Base-by-base conservation (phyloP, 2,797 vertebrate species). In the Myiotriccus ornatus region DNA sequence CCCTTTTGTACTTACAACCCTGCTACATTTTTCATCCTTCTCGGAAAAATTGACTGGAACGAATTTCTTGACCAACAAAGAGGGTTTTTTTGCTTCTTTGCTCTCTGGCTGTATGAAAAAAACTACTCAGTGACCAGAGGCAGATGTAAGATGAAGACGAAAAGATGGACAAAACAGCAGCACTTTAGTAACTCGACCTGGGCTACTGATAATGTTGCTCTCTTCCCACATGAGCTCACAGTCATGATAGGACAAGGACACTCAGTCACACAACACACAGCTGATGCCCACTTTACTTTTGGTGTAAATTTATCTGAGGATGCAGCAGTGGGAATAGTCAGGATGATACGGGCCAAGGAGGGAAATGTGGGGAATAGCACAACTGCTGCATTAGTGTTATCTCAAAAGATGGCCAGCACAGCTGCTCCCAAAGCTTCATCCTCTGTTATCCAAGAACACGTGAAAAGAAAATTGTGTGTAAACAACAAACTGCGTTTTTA, bases 401-500 rank as follows among this genome's bases (percentile, higher is more conserved):
- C 68, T 74, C 87, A 67, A 49, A 84, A 63, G 47, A 46, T 7
- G 8, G 75, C 59, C 79, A 81, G 53, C 3, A 27, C 0, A 4
- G 82, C 92, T 84, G 76, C 70, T 86, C 73, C 73, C 79, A 92
- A 73, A 93, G 83, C 80, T 90, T 76, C 65, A 81, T 56, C 88
- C 82, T 79, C 55, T 0, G 0, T 90, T 63, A 77, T 53, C 67
- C 79, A 71, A 52, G 76, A 70, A 46, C 46, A 77, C 1, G 70
- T 65, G 82, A 73, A 77, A 90, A 88, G 62, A 50, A 89, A 95
- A 76, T 24, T 28, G 76, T 44, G 12, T 90, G n/a, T 96, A 88
- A 94, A 94, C 71, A 91, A 93, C 69, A 89, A 94, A 57, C 60
- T 77, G 60, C 60, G 17, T 57, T 83, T 93, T 96, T 94, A 87